These are phyloP conservation scores for Lycodopsis pacificus DNA, from an alignment of 2,797 vertebrate species.

Conservation along the genomic window DNA sequence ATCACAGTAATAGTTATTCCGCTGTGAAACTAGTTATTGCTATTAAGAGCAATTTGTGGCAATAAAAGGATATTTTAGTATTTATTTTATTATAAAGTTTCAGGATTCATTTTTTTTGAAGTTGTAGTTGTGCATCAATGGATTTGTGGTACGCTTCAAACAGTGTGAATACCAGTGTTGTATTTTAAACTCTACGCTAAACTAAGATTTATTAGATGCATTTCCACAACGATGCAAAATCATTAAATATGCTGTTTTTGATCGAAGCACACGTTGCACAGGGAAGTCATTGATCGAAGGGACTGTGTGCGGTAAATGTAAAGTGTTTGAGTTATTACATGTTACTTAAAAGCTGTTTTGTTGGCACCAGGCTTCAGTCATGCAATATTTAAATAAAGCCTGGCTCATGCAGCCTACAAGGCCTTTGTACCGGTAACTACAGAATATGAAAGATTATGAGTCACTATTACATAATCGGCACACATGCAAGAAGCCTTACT, in stretches of 20 bases:
- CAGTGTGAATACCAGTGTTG: constrained; percentile 20
- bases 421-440: not conserved
- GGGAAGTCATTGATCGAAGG: not conserved
- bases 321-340: not conserved
- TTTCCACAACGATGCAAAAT: constrained; percentile 38
- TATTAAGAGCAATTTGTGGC: constrained; percentile 21
- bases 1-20: not conserved
- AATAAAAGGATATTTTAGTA: constrained; percentile 32
- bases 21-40: constrained; percentile 34
- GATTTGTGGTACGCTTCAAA: constrained; percentile 34
- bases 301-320: not conserved
- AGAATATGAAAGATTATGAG: constrained; percentile 5
- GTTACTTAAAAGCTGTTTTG: constrained; percentile 2
- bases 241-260: constrained; percentile 12
- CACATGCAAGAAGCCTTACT: constrained; percentile 55
- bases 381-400: constrained; percentile 4
- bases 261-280: constrained; percentile 9
- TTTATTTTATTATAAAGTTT: constrained; percentile 68
- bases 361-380: not conserved
- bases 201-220: constrained; percentile 9
- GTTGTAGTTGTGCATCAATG: constrained; percentile 32
- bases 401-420: not conserved
- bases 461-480: not conserved
- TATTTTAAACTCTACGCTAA: not conserved
- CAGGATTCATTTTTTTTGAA: constrained; percentile 60